phyloP scores from a whole-genome alignment of 2,113 vertebrate species.

The Brevimyrus niger region DNA sequence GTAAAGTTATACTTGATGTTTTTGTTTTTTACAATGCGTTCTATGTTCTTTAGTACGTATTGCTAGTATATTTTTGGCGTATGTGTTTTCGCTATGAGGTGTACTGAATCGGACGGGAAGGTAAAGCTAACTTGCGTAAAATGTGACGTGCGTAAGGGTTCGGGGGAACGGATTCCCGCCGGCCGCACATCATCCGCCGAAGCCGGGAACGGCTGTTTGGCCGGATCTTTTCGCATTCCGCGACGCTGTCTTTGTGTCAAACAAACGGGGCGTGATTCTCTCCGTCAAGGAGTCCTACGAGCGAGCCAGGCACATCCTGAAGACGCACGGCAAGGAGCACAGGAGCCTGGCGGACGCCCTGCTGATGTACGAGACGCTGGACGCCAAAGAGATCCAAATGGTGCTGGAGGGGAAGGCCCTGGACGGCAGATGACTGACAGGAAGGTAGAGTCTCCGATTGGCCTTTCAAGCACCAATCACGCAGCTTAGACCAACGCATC shows the following conservation, averaged over 20 bases:
- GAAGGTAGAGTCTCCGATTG: not conserved
- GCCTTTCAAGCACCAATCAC: not conserved
- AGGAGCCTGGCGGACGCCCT: slow-evolving; percentile 91
- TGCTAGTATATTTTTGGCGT: not conserved
- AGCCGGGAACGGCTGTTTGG: not conserved
- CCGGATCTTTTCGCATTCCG: not conserved
- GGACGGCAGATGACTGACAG: slow-evolving; percentile 69
- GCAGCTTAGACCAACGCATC: not conserved
- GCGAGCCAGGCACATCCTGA: slow-evolving; percentile 82
- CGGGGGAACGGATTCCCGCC: not conserved
- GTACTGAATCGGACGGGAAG: not conserved
- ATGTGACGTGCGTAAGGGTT: not conserved
- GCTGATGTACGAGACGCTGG: slow-evolving; percentile 88
- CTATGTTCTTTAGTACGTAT: not conserved
- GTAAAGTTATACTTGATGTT: not conserved
- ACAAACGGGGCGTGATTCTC: not conserved
- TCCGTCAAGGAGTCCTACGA: slow-evolving; percentile 85
- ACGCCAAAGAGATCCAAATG: slow-evolving; percentile 93
- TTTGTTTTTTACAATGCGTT: not conserved
- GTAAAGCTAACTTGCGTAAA: not conserved
- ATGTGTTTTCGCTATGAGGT: not conserved
- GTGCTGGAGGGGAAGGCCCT: slow-evolving; percentile 88
- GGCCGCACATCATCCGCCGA: not conserved
- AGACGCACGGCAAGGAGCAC: slow-evolving; percentile 86
- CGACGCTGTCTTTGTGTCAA: not conserved